phyloP scores from a whole-genome alignment of 2,888 invertebrate species.

The Mesochorus sp. region DNA sequence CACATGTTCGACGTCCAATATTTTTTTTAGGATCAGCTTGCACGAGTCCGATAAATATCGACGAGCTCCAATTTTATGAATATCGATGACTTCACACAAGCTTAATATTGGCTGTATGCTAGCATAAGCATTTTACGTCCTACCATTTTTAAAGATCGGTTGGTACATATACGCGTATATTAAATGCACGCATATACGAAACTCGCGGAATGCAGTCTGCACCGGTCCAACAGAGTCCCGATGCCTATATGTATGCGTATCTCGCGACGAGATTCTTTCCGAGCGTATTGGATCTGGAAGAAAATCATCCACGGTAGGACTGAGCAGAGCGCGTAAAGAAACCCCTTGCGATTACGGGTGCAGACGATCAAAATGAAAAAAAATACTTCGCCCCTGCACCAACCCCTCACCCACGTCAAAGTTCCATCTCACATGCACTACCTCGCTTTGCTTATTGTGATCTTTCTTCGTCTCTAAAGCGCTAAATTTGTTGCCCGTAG shows the following conservation, averaged over 20 bases:
- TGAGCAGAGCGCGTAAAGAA: constrained; percentile 10
- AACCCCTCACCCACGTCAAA: background rate
- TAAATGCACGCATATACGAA: constrained; percentile 45
- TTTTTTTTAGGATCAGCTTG: constrained; percentile 1
- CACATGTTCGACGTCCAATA: constrained; percentile 6
- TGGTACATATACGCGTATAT: constrained; percentile 28
- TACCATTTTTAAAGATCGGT: no score
- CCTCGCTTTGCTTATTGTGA: constrained; percentile 2
- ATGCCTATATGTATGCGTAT: no score
- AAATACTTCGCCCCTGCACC: constrained; percentile 24
- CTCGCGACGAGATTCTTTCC: constrained; percentile 59
- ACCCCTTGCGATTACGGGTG: constrained; percentile 53
- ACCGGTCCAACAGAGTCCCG: constrained; percentile 61
- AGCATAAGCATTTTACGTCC: no score
- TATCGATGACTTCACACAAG: no score
- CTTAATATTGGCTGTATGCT: no score
- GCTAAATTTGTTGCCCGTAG: constrained; percentile 29
- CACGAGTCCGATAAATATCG: constrained; percentile 36
- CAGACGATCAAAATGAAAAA: constrained; percentile 61
- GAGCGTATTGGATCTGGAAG: constrained; percentile 63
- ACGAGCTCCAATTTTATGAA: no score
- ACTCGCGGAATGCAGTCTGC: constrained; percentile 68
- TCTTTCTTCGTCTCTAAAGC: constrained; percentile 10
- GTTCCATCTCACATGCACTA: constrained; percentile 3
- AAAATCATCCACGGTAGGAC: constrained; percentile 63